Evolutionary conservation across 2,888 invertebrate genomes (phyloP), one percentile per base, ranked within the genome.

Genomic region (Bellardia bayeri): DNA sequence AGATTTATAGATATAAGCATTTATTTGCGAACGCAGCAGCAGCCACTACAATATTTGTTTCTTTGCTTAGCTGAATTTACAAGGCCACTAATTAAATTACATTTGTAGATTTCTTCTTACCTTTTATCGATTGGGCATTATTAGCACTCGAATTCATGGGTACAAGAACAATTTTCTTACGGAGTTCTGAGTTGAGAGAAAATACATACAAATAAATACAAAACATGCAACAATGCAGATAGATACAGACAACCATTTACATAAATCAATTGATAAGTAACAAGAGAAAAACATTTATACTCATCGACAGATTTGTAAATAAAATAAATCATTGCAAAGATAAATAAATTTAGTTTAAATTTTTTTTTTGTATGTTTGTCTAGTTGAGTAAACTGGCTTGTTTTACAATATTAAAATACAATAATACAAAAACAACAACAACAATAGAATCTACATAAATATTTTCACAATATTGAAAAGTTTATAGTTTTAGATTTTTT

Each of bases 111-210:
- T 91, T 93, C 93, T 93, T 91, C 93, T 93, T 93, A 93, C 93
- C 93, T 92, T 91, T 91, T 92, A 89, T 91, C 81, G 91, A 88
- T 89, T 90, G 90, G 61, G 78, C 56, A 88, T 90, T 91, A 86
- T 90, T 91, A 89, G 87, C 68, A 58, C 88, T 91, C 90, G 82
- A 42, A 83, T 90, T 91, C 90, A 91, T 90, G 88, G 93, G 93
- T 88, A 93, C 89, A 84, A 93, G 92, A 85, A 93, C 92, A 87
- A 93, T 93, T 91, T 93, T 93, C 91, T 93, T 92, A 90, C 93
- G 92, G 64, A 93, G 90, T 88, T 92, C 93, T 90, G 82, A 84
- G 61, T 80, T 86, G 82, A 83, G 71, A 86, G 68, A 83, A 78
- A 63, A 69, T 61, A 80, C 85, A 88, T 78, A 68, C 63, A 82